Percentiles rank a stretch among this genome's conserved stretches.
Conservation (phyloP, 2,797 vertebrate species). For the Leptatherina wallacei region DNA sequence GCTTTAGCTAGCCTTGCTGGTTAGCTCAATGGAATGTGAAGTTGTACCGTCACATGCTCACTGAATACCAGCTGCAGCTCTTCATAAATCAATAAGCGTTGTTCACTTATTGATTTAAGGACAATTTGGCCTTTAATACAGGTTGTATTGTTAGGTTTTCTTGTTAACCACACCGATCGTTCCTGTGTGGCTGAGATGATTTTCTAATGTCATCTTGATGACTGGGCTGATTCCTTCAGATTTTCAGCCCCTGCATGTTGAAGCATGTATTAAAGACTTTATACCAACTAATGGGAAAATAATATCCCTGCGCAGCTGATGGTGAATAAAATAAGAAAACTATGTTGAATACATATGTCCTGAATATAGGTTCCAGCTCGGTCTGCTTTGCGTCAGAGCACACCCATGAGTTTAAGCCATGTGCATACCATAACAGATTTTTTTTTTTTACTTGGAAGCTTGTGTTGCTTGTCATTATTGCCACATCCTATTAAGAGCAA, state of each 20-base stretch:
- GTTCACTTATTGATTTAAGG: neutral
- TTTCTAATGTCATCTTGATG: constrained; percentile 25
- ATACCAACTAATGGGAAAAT: constrained; percentile 33
- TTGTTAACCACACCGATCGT: neutral
- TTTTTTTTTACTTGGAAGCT: neutral
- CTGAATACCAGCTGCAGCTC: constrained; percentile 16
- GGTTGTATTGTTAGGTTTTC: neutral
- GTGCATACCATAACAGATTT: neutral
- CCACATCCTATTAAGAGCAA: neutral
- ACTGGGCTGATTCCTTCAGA: constrained; percentile 25
- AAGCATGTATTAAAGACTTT: constrained; percentile 36
- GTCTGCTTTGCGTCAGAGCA: constrained; percentile 2
- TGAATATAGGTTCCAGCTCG: neutral
- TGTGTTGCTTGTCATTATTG: neutral
- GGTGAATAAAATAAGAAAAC: neutral
- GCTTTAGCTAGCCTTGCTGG: constrained; percentile 7
- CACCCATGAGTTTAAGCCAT: neutral
- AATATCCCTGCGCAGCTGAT: constrained; percentile 22
- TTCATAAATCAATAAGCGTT: neutral
- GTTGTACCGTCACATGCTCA: constrained; percentile 25
- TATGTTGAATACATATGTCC: too few relatives aligned
- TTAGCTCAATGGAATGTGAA: constrained; percentile 23
- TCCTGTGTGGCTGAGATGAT: neutral
- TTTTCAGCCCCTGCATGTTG: constrained; percentile 32
- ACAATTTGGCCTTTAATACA: neutral